Percentiles rank a stretch among this genome's conserved stretches.
Conservation (phyloP, 2,113 vertebrate genomes). For the Cavia porcellus region DNA sequence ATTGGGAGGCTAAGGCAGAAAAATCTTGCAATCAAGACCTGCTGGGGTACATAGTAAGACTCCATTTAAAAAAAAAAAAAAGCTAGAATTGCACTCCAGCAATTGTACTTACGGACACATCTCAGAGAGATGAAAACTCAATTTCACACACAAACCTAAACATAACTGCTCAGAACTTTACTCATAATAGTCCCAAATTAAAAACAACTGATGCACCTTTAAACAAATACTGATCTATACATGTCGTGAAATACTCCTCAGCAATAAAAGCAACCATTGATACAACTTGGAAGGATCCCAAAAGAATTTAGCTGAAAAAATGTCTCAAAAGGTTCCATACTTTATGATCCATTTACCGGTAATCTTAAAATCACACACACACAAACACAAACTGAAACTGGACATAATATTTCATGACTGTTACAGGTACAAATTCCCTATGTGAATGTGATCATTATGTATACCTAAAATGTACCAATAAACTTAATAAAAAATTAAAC, state of each 20-base stretch:
- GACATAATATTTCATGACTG: background rate
- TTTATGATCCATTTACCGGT: background rate
- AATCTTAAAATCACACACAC: background rate
- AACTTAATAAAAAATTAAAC: no score
- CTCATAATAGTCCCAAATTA: background rate
- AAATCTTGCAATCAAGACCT: background rate
- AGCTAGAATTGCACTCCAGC: background rate
- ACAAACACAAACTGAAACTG: background rate
- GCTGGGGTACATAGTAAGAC: background rate
- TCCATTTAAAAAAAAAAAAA: background rate
- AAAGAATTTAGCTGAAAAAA: background rate
- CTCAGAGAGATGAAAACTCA: background rate
- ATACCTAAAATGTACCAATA: no score
- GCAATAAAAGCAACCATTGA: background rate
- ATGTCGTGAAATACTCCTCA: background rate
- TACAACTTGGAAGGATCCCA: background rate
- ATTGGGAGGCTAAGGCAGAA: background rate
- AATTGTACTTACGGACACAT: background rate
- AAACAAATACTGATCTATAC: background rate
- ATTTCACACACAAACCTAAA: background rate
- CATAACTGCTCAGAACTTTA: background rate
- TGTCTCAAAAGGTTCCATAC: background rate
- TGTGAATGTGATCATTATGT: no score
- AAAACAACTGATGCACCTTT: background rate
- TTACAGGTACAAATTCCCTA: background rate